Evolutionary conservation across 2,888 invertebrate species (phyloP), one percentile per base, ranked within the genome.

Genomic region (Drosophila stalkeri): DNA sequence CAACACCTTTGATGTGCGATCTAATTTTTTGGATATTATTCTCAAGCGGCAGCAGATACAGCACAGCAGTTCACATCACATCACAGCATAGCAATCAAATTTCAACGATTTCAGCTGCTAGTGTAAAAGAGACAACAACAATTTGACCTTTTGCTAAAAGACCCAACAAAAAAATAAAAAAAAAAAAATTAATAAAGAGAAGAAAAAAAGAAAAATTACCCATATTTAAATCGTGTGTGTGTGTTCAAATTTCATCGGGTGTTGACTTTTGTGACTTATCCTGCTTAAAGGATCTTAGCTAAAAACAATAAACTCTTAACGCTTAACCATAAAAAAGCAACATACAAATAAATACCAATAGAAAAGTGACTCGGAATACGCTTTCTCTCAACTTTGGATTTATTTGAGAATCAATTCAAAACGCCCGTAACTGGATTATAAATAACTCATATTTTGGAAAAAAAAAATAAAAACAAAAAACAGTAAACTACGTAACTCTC

Each of bases 1-100:
- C 93, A 94, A 92, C 94, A 94, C 92, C 88, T 91, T 86, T 90
- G 90, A 87, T 92, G 91, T 92, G 91, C 87, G 89, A 87, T 81
- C 86, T 90, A 77, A 82, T 85, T 77, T 83, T 89, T 86, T 75
- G 77, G 80, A 51, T 51, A 51, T 27, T 75, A 82, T 79, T 82
- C 73, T 68, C 72, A 75, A 80, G 62, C 81, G 60, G 51, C 70
- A 67, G 71, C 80, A 81, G 39, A 69, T 31, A 39, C 20, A 60
- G 39, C 49, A 11, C 52, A 54, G 35, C 52, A 39, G 27, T 27
- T 27, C 27, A 27, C 49, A 20, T 33, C 33, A 52, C 74, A 70
- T 47, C 37, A 18, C 49, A 33, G 49, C 33, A 49, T 51, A 51
- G 31, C 70, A 84, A 49, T 67, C 73, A 68, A 55, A 27, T 41